Base-by-base conservation (phyloP, 2,888 invertebrate species). In the Ceramica pisi region DNA sequence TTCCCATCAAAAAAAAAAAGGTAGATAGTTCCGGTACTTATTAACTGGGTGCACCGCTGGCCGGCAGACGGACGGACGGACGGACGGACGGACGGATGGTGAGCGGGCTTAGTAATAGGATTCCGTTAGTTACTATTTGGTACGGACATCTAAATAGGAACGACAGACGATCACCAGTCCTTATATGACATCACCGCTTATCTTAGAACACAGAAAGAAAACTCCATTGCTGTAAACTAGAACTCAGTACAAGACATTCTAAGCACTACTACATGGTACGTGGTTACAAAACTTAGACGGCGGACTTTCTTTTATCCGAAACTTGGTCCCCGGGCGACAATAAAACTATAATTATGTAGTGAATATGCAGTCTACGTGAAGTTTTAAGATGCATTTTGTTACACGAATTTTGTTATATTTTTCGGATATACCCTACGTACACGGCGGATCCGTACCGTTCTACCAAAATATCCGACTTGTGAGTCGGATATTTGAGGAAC, bases 251-350 rank as follows among this genome's bases (percentile, higher is more conserved):
- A 68, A 56, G 48, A 68, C 51, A 68, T 78, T 78, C 79, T 68
- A 62, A 78, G 72, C 67, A 64, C 67, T 59, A 64, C 48, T 76
- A 77, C 65, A 74, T 63, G 61, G 71, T 76, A 78, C 84, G 79
- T 68, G 79, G 62, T 79, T 80, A 75, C 73, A 51, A 75, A 88
- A 89, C 85, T 88, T 88, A 57, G 59, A 67, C 71, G 78, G 71
- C 65, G 73, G 77, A 76, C 75, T 83, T 86, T 86, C 85, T 87
- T 87, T 87, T 86, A 87, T 87, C 87, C 82, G 67, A 80, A 87
- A 89, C 79, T 87, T 85, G 56, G 67, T 83, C 87, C 80, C 87
- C 5, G 38, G 77, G 78, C 75, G 78, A 74, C 82, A 82, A 85
- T 88, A 88, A 88, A 88, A 83, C 81, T 87, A 83, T 82, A 81